Evolutionary conservation across 2,113 vertebrate species (phyloP).

Genomic region (Sprattus sprattus): DNA sequence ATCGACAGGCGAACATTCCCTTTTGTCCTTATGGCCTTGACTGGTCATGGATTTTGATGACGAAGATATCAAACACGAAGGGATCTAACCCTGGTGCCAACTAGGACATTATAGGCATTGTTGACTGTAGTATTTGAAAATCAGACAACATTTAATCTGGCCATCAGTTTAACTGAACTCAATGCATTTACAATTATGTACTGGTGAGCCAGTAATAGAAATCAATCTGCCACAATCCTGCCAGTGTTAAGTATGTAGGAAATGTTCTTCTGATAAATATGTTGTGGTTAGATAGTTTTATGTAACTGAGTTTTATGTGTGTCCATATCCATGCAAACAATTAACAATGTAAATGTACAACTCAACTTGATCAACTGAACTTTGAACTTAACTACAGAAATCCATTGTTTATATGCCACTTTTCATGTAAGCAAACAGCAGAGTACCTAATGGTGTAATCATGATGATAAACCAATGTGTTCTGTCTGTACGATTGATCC

Average conservation of each 20-base stretch:
- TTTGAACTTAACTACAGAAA: background rate
- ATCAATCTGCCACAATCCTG: background rate
- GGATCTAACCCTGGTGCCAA: background rate
- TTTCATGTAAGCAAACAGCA: background rate
- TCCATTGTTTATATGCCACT: background rate
- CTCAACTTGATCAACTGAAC: background rate
- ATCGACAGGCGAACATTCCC: background rate
- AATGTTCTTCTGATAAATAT: background rate
- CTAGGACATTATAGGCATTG: background rate
- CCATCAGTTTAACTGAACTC: background rate
- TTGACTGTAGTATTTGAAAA: background rate
- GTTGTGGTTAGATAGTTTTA: no score
- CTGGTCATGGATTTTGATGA: background rate
- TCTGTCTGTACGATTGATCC: background rate
- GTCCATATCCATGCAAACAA: background rate
- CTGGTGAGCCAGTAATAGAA: background rate
- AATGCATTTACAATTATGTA: background rate
- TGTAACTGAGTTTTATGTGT: background rate
- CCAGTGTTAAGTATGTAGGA: background rate
- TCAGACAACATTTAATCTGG: background rate
- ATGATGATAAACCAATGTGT: background rate
- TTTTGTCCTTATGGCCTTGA: background rate
- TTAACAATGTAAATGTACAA: background rate
- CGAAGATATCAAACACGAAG: background rate
- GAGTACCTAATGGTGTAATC: background rate